Evolutionary conservation across 2,113 vertebrate genomes (phyloP), one percentile per base, ranked within the genome.

Genomic region (Neopipo cinnamomea): DNA sequence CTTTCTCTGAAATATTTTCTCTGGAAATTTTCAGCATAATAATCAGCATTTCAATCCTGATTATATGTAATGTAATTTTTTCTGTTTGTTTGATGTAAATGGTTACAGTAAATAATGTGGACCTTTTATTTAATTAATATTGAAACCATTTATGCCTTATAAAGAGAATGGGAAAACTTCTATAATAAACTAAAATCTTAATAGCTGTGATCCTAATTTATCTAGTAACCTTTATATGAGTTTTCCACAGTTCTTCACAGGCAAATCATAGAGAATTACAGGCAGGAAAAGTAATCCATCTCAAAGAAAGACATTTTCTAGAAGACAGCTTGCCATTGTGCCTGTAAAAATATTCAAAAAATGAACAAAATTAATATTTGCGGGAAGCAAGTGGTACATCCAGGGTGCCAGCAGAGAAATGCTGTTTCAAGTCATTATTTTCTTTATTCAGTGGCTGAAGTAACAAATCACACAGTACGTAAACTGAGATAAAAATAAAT

Each of bases 291-390:
- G 42, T 77, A 94, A 90, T 94, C 23, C 12, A 77, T 92, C 72
- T 85, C 72, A 91, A 49, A 85, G 23, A 95, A 81, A 88, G 30
- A 10, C 52, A 63, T 88, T 96, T 95, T 83, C 18, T 91, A 89
- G 14, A 95, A 91, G 62, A 73, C 16, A 41, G 46, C 1, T 50
- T 91, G 28, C 72, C 71, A 82, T 41, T n/a, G 44, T 82, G 35
- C 25, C 86, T 92, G 27, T 91, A 80, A 90, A 96, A 96, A 71
- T 84, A 61, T 85, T 85, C 39, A 31, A 74, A 61, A 95, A 87
- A 76, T 61, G 6, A 75, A 65, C 30, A 46, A 41, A 77, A 24
- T 62, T 1, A 84, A 67, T 95, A 85, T 92, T 88, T 93, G 31
- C 21, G 77, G 67, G 63, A 95, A 85, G 44, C 22, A 95, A 88